A percentile compares a stretch with the other conserved stretches of the same genome.
Evolutionary conservation across 2,888 invertebrate genomes (phyloP).

Genomic region (Eupithecia exiguata): DNA sequence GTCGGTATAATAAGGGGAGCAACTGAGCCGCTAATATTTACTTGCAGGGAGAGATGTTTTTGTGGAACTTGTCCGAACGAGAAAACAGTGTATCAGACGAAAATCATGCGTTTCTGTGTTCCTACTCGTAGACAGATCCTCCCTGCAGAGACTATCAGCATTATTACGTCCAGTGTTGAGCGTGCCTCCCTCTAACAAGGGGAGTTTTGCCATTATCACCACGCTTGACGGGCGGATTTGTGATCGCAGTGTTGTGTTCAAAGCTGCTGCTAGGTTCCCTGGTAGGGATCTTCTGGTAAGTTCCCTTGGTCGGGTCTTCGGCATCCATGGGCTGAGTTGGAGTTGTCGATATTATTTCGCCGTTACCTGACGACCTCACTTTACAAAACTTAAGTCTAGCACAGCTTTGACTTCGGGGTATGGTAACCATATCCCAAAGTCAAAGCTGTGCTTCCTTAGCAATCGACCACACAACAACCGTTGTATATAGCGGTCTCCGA

Average conservation of each 20-base stretch:
- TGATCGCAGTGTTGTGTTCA: too few species aligned
- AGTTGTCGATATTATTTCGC: too few species aligned
- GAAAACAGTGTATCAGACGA: not conserved
- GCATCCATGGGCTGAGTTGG: too few species aligned
- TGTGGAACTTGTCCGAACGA: not conserved
- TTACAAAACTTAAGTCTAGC: not conserved
- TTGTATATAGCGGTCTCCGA: not conserved
- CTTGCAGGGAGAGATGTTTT: not conserved
- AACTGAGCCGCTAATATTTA: slow-evolving; percentile 11
- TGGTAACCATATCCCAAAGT: too few species aligned
- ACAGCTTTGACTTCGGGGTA: not conserved
- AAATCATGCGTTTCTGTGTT: not conserved
- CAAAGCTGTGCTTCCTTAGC: too few species aligned
- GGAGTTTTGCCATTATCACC: too few species aligned
- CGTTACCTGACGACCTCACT: not conserved
- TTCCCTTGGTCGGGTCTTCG: too few species aligned
- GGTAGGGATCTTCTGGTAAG: too few species aligned
- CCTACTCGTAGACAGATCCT: not conserved
- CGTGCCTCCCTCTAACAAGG: too few species aligned
- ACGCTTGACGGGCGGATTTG: too few species aligned
- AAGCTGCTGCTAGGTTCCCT: too few species aligned
- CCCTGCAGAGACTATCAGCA: not conserved
- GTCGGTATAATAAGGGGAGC: slow-evolving; percentile 63
- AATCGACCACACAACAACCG: not conserved
- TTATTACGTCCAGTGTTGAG: not conserved